Base-by-base conservation (phyloP, 2,113 vertebrate species). In the Leiothrix lutea region DNA sequence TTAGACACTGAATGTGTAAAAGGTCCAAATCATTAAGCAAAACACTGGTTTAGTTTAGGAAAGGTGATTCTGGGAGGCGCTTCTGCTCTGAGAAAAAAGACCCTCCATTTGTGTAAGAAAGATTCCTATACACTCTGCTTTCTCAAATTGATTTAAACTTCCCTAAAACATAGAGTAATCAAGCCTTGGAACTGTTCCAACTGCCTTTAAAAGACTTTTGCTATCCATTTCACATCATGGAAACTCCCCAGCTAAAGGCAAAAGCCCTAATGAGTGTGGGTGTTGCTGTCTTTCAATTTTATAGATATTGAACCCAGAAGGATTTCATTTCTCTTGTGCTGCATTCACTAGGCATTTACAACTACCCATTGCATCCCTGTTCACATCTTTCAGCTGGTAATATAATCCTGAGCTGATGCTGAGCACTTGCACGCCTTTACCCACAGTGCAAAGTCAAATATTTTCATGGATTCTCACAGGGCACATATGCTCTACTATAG, bases 271-370 rank as follows among this genome's bases (percentile, higher is more conserved):
- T 40, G 81, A 90, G 74, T 22, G 73, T 88, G 94, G 78, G 45
- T 77, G 81, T 77, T 75, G 35, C 9, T 81, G 31, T 77, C 61
- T 93, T 95, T 75, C 0, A 0, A 38, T 94, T 96, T 94, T 82
- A 88, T 44, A 80, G 74, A 73, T 90, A 93, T 86, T 57, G 90
- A 93, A 92, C 90, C 90, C 94, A 93, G 90, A 88, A 95, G 95
- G 50, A 92, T 95, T 90, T 33, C 1, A 29, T 88, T 93, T 85
- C 85, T 90, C 74, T 90, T 50, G 42, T 45, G 62, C 12, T 82
- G 22, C 53, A 67, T 71, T 94, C 44, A n/a, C 24, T 22, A 85
- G 45, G n/a, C 53, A 42, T 65, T 93, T 95, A 20, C 81, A 82
- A 38, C 44, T 93, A 88, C 53, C 9, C 62, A 12, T 20, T 65